These are phyloP conservation scores for Rhinophrynus dorsalis DNA, from an alignment of 2,797 vertebrate genomes.

Conservation along the genomic window DNA sequence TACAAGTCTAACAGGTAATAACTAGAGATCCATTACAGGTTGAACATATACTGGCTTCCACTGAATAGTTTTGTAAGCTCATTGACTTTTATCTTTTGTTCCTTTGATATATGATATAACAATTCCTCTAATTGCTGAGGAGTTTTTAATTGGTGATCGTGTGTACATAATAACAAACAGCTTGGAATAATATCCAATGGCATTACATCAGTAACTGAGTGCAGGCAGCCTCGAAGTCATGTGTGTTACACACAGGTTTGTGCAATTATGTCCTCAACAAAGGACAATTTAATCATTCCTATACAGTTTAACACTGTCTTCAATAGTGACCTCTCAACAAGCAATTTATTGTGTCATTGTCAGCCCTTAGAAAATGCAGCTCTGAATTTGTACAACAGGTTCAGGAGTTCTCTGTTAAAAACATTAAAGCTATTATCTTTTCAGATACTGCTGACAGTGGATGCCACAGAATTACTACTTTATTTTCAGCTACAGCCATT, in stretches of 20 bases:
- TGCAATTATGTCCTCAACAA: slow-evolving; percentile 24
- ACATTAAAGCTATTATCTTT: background rate
- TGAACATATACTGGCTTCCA: slow-evolving; percentile 3
- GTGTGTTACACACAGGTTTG: slow-evolving; percentile 17
- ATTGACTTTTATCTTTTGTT: slow-evolving; percentile 21
- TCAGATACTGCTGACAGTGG: background rate
- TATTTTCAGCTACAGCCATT: too few species aligned
- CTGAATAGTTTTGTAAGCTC: slow-evolving; percentile 2
- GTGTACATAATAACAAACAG: slow-evolving; percentile 26
- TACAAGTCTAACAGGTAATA: background rate
- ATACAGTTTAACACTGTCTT: slow-evolving; percentile 6
- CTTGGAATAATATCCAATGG: slow-evolving; percentile 20
- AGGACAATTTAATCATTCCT: slow-evolving; percentile 14
- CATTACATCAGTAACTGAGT: background rate
- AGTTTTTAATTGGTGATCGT: slow-evolving; percentile 34
- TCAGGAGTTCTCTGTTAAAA: too few species aligned
- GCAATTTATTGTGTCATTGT: background rate
- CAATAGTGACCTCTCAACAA: background rate
- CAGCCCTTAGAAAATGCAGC: background rate
- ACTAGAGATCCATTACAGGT: slow-evolving; percentile 6
- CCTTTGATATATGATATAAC: slow-evolving; percentile 35
- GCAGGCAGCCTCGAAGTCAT: slow-evolving; percentile 18
- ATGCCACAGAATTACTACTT: background rate
- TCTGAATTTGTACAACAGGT: background rate
- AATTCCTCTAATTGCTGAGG: slow-evolving; percentile 22